Percentiles rank a stretch among this genome's conserved stretches.
These are phyloP conservation scores for Teleogryllus occipitalis DNA, from an alignment of 1,140 invertebrate species.

Conservation along the genomic window DNA sequence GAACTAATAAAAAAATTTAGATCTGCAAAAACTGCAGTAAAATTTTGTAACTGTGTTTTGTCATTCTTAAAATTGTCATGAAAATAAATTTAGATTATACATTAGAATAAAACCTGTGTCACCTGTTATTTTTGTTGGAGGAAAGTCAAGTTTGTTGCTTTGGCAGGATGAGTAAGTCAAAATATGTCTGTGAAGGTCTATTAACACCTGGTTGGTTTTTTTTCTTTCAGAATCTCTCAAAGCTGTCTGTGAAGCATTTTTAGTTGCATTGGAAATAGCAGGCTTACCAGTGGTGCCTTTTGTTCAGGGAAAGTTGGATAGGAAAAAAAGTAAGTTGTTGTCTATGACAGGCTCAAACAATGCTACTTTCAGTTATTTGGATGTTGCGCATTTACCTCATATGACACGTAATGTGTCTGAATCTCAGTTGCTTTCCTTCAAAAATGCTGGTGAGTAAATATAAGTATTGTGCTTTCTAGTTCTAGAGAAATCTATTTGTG, in stretches of 20 bases:
- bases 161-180: no score
- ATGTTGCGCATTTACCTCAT: slow-evolving; percentile 46
- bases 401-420: slow-evolving; percentile 56
- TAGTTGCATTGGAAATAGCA: slow-evolving; percentile 67
- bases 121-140: no score
- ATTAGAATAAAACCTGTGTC: no score
- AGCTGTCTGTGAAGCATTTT: slow-evolving; percentile 78
- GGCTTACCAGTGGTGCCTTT: slow-evolving; percentile 51
- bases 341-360: neutral
- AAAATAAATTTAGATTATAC: no score
- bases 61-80: no score
- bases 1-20: no score
- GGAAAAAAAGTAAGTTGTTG: slow-evolving; percentile 59
- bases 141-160: no score
- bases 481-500: slow-evolving; percentile 7
- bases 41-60: no score
- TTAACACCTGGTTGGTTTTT: neutral
- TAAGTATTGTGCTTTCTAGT: neutral
- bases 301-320: slow-evolving; percentile 53
- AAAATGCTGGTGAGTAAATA: slow-evolving; percentile 44
- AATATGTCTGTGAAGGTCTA: no score
- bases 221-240: slow-evolving; percentile 67
- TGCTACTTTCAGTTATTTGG: slow-evolving; percentile 38
- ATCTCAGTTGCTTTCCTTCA: slow-evolving; percentile 50
- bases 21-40: no score